Evolutionary conservation across 1,140 invertebrate species (phyloP).

Genomic region (Achatina immaculata): DNA sequence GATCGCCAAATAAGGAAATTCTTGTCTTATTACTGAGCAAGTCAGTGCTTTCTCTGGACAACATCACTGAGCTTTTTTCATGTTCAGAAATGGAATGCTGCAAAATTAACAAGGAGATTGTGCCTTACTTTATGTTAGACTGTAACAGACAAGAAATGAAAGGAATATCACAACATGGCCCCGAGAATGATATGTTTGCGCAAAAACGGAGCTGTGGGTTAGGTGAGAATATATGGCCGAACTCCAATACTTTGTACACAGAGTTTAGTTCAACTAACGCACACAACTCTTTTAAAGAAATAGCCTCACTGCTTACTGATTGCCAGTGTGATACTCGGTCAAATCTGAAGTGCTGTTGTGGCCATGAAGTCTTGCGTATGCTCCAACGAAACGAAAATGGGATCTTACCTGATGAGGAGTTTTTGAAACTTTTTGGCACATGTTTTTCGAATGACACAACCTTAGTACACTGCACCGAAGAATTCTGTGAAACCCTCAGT

Average conservation of each 20-base stretch:
- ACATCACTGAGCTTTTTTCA: background rate
- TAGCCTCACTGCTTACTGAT: background rate
- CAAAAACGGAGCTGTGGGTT: background rate
- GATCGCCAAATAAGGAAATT: background rate
- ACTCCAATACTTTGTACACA: background rate
- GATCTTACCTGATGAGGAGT: background rate
- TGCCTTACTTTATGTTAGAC: slow-evolving; percentile 16
- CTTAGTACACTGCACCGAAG: no score
- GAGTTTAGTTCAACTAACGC: background rate
- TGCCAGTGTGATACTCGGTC: background rate
- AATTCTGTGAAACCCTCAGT: no score
- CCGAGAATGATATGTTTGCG: background rate
- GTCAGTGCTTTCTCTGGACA: background rate
- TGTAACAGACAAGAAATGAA: background rate
- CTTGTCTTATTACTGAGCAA: background rate
- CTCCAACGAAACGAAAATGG: background rate
- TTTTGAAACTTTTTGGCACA: background rate
- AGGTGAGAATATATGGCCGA: background rate
- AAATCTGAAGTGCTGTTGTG: slow-evolving; percentile 13
- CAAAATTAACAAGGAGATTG: background rate
- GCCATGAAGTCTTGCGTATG: background rate
- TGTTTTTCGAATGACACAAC: no score
- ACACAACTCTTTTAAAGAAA: background rate
- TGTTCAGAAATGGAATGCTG: background rate
- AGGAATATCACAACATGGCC: background rate